Conservation (phyloP, 2,888 invertebrate genomes). For the Glyphotaelius pellucidus region DNA sequence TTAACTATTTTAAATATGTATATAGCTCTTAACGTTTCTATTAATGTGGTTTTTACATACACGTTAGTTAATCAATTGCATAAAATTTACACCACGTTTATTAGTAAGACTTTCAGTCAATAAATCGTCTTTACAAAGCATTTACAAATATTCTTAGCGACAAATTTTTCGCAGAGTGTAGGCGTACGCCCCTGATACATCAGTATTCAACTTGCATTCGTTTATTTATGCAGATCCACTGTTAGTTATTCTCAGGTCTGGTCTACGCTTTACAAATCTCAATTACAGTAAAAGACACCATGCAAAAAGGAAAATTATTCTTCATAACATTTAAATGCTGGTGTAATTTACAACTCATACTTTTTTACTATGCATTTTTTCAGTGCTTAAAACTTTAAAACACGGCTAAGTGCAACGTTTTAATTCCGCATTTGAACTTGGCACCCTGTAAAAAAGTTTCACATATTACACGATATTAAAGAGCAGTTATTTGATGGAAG, state of each 20-base stretch:
- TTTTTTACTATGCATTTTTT: neutral
- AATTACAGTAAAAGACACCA: neutral
- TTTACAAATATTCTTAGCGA: neutral
- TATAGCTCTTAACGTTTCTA: too few relatives aligned
- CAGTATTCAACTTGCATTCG: slow-evolving; percentile 5
- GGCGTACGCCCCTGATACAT: neutral
- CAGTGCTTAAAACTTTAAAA: neutral
- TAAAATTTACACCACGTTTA: too few relatives aligned
- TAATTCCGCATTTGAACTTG: neutral
- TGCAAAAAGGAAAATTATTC: neutral
- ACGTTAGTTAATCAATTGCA: too few relatives aligned
- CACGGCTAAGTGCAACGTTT: neutral
- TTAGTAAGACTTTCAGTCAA: too few relatives aligned
- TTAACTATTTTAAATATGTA: too few relatives aligned
- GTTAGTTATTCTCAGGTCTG: slow-evolving; percentile 27
- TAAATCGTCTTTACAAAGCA: too few relatives aligned
- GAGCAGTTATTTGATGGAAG: neutral
- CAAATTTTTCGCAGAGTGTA: neutral
- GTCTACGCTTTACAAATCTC: neutral
- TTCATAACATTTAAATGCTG: neutral
- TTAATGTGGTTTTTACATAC: too few relatives aligned
- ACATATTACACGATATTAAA: neutral
- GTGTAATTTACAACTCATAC: neutral
- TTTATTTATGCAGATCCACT: slow-evolving; percentile 32
- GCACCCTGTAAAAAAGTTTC: neutral